phyloP scores from a whole-genome alignment of 2,797 vertebrate genomes.

The Sebastes umbrosus region DNA sequence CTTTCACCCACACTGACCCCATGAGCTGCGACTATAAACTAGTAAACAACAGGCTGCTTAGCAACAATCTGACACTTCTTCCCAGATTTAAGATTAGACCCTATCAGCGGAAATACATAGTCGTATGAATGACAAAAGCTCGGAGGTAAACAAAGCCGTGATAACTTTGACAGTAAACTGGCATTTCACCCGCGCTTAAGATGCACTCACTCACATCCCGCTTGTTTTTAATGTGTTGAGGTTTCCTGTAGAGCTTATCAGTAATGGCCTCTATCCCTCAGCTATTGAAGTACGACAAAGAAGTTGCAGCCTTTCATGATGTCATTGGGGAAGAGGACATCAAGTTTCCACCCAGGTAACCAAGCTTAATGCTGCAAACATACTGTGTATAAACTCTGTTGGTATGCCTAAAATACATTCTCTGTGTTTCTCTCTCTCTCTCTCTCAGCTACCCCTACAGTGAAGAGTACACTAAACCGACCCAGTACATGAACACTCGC shows the following conservation, averaged over 20 bases:
- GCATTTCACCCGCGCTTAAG: not conserved
- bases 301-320: constrained; percentile 78
- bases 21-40: not conserved
- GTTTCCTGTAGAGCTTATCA: not conserved
- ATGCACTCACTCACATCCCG: not conserved
- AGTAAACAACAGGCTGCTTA: not conserved
- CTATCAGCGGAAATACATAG: constrained; percentile 11
- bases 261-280: constrained; percentile 32
- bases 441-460: constrained; percentile 87
- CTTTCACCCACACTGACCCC: constrained; percentile 5
- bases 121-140: not conserved
- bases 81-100: constrained; percentile 23
- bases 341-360: constrained; percentile 85
- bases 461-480: constrained; percentile 84
- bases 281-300: constrained; percentile 87
- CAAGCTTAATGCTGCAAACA: not conserved
- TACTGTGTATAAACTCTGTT: not conserved
- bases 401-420: not conserved
- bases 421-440: not conserved
- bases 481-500: constrained; percentile 87
- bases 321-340: constrained; percentile 83
- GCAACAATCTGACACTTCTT: constrained; percentile 7
- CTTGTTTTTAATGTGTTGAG: not conserved
- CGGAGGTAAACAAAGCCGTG: not conserved
- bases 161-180: not conserved